These are phyloP conservation scores for Notothenia coriiceps DNA, from an alignment of 2,113 vertebrate genomes.

Conservation along the genomic window DNA sequence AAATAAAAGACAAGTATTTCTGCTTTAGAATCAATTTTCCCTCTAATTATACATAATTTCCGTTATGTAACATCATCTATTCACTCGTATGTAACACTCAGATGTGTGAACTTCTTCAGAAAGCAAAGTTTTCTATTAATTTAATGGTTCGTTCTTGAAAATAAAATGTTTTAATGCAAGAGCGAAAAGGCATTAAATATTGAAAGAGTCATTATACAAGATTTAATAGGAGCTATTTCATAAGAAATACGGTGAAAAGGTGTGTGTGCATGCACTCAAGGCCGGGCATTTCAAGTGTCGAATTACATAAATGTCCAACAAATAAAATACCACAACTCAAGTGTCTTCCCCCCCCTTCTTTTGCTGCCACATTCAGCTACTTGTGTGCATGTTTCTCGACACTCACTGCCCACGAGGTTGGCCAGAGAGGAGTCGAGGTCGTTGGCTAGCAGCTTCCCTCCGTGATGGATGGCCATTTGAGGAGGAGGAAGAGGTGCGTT, in stretches of 20 bases:
- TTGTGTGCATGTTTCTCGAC: neutral
- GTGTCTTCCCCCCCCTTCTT: neutral
- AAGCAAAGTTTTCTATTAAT: neutral
- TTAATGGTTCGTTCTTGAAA: neutral
- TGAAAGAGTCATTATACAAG: too few relatives aligned
- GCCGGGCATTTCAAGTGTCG: neutral
- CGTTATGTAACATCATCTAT: too few relatives aligned
- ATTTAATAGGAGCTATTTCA: neutral
- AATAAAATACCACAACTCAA: neutral
- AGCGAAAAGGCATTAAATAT: too few relatives aligned
- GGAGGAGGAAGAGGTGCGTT: conserved; percentile 72
- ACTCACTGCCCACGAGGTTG: conserved; percentile 92
- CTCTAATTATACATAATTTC: too few relatives aligned
- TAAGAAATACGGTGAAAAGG: too few relatives aligned
- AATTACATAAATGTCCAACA: conserved; percentile 14
- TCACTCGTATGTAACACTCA: too few relatives aligned
- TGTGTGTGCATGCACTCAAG: neutral
- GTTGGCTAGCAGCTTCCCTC: conserved; percentile 86
- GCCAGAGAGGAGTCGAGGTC: conserved; percentile 91
- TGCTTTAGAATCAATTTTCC: too few relatives aligned
- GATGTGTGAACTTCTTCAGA: neutral
- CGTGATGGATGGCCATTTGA: conserved; percentile 78
- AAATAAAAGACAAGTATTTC: too few relatives aligned
- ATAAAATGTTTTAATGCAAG: neutral
- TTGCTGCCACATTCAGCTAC: neutral